Evolutionary conservation across 2,888 invertebrate species (phyloP).

Genomic region (Agrotis exclamationis): DNA sequence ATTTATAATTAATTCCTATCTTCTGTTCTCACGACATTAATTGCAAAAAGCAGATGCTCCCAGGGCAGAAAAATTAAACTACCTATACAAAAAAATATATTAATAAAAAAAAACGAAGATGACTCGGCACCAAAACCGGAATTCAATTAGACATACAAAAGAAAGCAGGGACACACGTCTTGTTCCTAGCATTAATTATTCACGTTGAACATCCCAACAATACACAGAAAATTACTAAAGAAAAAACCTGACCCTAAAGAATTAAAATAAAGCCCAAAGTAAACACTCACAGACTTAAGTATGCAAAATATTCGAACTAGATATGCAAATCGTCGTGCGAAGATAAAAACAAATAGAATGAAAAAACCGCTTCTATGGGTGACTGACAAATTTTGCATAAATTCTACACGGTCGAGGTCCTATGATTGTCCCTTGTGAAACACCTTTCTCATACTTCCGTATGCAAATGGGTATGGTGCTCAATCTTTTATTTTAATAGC

Average conservation of each 20-base stretch:
- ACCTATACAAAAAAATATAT: constrained; percentile 77
- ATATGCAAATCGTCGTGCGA: constrained; percentile 91
- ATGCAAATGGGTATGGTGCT: constrained; percentile 87
- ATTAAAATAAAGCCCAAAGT: constrained; percentile 88
- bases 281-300: constrained; percentile 87
- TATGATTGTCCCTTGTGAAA: constrained; percentile 78
- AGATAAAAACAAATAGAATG: constrained; percentile 88
- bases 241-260: constrained; percentile 87
- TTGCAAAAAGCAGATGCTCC: constrained; percentile 87
- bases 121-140: constrained; percentile 89
- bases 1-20: constrained; percentile 82
- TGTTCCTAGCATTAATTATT: constrained; percentile 88
- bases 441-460: constrained; percentile 86
- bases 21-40: constrained; percentile 89
- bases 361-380: constrained; percentile 88
- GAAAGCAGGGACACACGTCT: constrained; percentile 87
- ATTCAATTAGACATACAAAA: constrained; percentile 88
- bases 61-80: constrained; percentile 78
- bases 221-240: constrained; percentile 76
- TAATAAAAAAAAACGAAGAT: constrained; percentile 87
- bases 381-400: constrained; percentile 88
- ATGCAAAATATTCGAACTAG: constrained; percentile 88
- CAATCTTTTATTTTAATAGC: constrained; percentile 91
- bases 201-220: constrained; percentile 83
- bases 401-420: constrained; percentile 75